Evolutionary conservation across 2,797 vertebrate genomes (phyloP).

Genomic region (Lemur catta): DNA sequence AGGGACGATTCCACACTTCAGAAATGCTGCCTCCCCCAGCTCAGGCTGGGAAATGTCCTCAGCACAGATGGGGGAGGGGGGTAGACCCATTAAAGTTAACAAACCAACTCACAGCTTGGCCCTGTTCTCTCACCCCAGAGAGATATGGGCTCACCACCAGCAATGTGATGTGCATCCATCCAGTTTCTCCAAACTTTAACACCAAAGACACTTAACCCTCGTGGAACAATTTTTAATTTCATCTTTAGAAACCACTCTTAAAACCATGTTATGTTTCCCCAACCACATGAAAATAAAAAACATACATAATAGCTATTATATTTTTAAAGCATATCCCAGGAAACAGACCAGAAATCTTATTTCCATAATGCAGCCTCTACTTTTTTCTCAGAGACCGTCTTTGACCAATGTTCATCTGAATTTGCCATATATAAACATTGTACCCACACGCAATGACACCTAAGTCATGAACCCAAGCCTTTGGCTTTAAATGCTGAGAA

Average conservation of each 20-base stretch:
- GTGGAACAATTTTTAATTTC: constrained; percentile 68
- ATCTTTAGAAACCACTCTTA: constrained; percentile 75
- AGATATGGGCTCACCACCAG: constrained; percentile 73
- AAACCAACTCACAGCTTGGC: constrained; percentile 69
- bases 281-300: constrained; percentile 65
- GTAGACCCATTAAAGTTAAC: constrained; percentile 65
- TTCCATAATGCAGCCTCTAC: constrained; percentile 73
- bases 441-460: constrained; percentile 72
- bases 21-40: constrained; percentile 68
- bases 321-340: constrained; percentile 76
- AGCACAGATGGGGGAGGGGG: constrained; percentile 56
- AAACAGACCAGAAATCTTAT: constrained; percentile 78
- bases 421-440: constrained; percentile 63
- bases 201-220: constrained; percentile 70
- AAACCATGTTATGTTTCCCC: constrained; percentile 74
- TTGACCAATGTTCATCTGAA: constrained; percentile 75
- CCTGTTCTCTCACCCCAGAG: constrained; percentile 74
- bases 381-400: constrained; percentile 70
- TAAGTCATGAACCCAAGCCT: constrained; percentile 76
- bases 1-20: constrained; percentile 69
- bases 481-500: constrained; percentile 74
- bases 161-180: constrained; percentile 67
- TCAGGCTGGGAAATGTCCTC: constrained; percentile 70
- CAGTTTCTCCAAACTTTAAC: constrained; percentile 74
- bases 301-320: constrained; percentile 63